Conservation (phyloP, 2,113 vertebrate genomes). For the Myotis brandtii region DNA sequence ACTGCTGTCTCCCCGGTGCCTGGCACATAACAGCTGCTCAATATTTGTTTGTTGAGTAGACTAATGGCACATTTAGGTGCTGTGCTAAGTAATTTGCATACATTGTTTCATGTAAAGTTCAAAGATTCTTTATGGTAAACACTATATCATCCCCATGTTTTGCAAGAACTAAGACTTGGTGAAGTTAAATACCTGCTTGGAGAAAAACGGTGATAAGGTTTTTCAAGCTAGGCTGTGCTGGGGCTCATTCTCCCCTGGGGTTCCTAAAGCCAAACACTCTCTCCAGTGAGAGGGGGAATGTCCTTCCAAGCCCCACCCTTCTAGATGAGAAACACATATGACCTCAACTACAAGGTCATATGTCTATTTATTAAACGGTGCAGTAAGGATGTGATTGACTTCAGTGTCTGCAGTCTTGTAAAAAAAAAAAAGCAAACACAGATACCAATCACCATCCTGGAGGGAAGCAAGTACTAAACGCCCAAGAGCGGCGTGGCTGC, state of each 20-base stretch:
- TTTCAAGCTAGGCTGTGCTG: background rate
- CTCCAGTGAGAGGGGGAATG: background rate
- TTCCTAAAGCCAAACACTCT: background rate
- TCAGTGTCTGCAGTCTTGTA: background rate
- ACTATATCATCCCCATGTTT: background rate
- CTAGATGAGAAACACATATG: background rate
- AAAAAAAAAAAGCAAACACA: background rate
- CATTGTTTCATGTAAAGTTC: background rate
- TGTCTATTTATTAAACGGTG: background rate
- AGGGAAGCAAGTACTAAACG: background rate
- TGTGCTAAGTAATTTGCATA: conserved; percentile 12
- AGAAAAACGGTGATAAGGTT: background rate
- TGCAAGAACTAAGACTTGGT: background rate
- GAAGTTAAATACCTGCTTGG: background rate
- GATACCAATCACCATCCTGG: background rate
- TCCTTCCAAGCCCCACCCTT: background rate
- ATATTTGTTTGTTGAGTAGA: background rate
- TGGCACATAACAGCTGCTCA: background rate
- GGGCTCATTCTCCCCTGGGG: background rate
- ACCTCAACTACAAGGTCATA: background rate
- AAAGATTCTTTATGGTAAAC: background rate
- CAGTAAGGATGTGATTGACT: background rate
- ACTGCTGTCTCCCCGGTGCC: background rate
- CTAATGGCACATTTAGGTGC: background rate
- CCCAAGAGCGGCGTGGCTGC: background rate